These are phyloP conservation scores for Cotesia typhae DNA, from an alignment of 1,140 invertebrate species.

Conservation along the genomic window DNA sequence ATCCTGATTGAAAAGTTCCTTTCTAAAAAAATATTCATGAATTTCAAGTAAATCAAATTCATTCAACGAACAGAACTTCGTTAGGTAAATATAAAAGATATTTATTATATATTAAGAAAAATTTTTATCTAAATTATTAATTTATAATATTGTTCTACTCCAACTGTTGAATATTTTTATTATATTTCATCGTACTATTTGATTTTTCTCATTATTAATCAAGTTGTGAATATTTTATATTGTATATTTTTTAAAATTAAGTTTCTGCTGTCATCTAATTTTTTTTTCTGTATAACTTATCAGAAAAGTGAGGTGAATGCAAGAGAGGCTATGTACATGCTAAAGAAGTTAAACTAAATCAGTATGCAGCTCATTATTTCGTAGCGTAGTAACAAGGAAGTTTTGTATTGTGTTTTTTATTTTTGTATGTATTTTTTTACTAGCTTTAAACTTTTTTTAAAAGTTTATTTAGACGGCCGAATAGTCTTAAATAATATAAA, in stretches of 20 bases:
- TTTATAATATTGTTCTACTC: no score
- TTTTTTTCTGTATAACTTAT: constrained; percentile 25
- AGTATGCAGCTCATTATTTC: constrained; percentile 38
- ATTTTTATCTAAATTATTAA: no score
- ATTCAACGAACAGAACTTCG: no score
- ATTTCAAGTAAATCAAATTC: no score
- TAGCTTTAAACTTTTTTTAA: not conserved
- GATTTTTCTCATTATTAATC: no score
- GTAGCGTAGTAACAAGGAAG: constrained; percentile 34
- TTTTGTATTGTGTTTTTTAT: constrained; percentile 17
- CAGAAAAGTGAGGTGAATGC: constrained; percentile 11
- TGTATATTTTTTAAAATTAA: not conserved
- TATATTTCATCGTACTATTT: no score
- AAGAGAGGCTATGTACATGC: constrained; percentile 1
- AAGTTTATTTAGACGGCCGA: constrained; percentile 9
- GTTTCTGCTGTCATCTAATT: not conserved
- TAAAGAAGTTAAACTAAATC: constrained; percentile 31
- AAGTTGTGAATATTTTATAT: constrained; percentile 1
- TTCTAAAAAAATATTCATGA: no score
- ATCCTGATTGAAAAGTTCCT: no score
- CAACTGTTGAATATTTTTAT: no score
- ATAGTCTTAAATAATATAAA: not conserved
- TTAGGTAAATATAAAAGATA: no score
- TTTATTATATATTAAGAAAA: no score
- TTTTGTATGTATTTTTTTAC: not conserved